Base-by-base conservation (phyloP, 2,797 vertebrate genomes). In the Schizopygopsis malacanthus region DNA sequence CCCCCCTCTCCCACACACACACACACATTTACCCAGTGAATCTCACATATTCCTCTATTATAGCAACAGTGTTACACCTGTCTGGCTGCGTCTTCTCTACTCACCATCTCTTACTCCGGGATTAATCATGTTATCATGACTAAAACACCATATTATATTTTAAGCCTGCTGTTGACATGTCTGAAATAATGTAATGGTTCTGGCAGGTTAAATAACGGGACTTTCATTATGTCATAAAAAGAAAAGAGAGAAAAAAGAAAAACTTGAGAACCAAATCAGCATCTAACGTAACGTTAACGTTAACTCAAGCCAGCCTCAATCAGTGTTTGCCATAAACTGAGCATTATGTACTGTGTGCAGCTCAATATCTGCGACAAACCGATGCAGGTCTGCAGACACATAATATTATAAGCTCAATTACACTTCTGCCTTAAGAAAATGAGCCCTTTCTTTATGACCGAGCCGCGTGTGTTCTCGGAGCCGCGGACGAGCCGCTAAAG, bases 261-360 rank as follows among this genome's bases (percentile, higher is more conserved):
- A 20, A 13, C 79, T 13, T n/a, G 41, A 83, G n/a, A 50, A 54
- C 69, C 82, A 84, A 77, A 12, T 33, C 61, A 77, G 45, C 43
- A 76, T 81, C 43, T 39, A 39, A 39, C 39, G 39, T 41, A 6
- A 33, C 28, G 28, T 33, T 41, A 6, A 33, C 28, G 28, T 33
- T 33, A 33, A 45, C 20, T 18, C 72, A 12, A 67, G 12, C 61
- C 37, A 37, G 73, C 41, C 72, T 54, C 28, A 47, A 85, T 85
- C 83, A 61, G 65, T 71, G 81, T 86, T 89, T 50, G 92, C 91
- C 94, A 90, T 61, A 33, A 79, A 85, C 52, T 39, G 67, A 9
- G 71, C 5, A 41, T 79, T 79, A 72, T 79, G 59, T 79, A 79
- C 72, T 45, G 52, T 79, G 83, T 28, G 45, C 82, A 56, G 63